phyloP scores from a whole-genome alignment of 2,888 invertebrate genomes.

The Exephanes ischioxanthus region DNA sequence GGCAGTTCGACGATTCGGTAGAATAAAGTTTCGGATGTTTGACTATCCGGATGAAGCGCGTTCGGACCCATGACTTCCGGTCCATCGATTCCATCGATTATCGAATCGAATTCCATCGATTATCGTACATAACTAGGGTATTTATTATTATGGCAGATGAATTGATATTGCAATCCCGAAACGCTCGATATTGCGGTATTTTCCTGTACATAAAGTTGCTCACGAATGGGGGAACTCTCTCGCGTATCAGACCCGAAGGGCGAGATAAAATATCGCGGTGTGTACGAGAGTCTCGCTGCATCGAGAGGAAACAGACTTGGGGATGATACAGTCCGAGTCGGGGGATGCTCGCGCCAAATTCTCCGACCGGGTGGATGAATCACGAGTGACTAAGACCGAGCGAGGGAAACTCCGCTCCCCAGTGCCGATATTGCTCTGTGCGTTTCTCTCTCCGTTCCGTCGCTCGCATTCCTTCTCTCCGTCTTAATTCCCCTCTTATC shows the following conservation, averaged over 20 bases:
- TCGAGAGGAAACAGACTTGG: neutral
- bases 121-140: too few relatives aligned
- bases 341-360: conserved; percentile 1
- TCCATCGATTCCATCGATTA: too few relatives aligned
- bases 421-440: neutral
- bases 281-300: neutral
- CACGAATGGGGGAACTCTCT: neutral
- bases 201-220: too few relatives aligned
- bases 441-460: neutral
- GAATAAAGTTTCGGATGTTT: too few relatives aligned
- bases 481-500: conserved; percentile 4
- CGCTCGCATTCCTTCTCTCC: conserved; percentile 10
- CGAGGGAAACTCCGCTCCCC: conserved; percentile 28
- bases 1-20: too few relatives aligned
- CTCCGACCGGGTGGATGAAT: conserved; percentile 50
- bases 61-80: too few relatives aligned
- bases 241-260: neutral
- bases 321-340: conserved; percentile 6
- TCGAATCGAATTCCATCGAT: too few relatives aligned
- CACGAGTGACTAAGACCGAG: conserved; percentile 63
- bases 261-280: neutral
- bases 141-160: too few relatives aligned
- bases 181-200: too few relatives aligned
- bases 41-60: too few relatives aligned
- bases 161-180: too few relatives aligned